These are phyloP conservation scores for Pelusios castaneus DNA, from an alignment of 2,113 vertebrate species.

Conservation along the genomic window DNA sequence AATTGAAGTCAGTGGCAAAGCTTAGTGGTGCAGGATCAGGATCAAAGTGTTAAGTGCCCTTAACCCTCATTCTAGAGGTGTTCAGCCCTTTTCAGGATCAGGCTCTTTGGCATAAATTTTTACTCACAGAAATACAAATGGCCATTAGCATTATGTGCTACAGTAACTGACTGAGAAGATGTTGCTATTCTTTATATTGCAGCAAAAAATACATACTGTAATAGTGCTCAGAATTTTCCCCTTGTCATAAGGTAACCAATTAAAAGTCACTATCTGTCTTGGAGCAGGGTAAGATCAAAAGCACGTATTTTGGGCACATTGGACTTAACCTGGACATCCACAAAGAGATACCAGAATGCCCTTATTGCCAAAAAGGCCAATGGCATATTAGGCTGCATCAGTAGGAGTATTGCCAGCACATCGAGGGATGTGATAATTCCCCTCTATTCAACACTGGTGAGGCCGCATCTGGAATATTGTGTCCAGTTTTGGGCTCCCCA, in stretches of 20 bases:
- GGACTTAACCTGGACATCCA: neutral
- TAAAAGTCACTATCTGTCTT: neutral
- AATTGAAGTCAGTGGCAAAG: neutral
- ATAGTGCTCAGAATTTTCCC: neutral
- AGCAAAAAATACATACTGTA: neutral
- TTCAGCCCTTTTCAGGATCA: rapidly evolving
- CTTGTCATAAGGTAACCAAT: neutral
- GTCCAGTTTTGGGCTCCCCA: too few species aligned
- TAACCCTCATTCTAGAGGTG: neutral
- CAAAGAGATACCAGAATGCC: neutral
- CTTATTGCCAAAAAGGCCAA: too few species aligned
- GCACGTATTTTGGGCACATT: neutral
- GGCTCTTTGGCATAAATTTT: neutral
- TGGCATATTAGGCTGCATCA: too few species aligned
- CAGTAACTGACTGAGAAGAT: neutral
- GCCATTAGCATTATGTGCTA: neutral
- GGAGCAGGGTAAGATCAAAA: neutral
- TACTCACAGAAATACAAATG: neutral
- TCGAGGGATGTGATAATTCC: too few species aligned
- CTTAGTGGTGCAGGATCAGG: neutral
- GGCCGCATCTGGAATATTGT: too few species aligned
- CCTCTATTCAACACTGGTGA: too few species aligned
- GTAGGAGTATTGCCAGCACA: too few species aligned
- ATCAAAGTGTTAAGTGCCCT: neutral
- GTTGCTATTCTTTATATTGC: constrained; percentile 8